Base-by-base conservation (phyloP, 2,888 invertebrate species). In the Epistrophella euchroma region DNA sequence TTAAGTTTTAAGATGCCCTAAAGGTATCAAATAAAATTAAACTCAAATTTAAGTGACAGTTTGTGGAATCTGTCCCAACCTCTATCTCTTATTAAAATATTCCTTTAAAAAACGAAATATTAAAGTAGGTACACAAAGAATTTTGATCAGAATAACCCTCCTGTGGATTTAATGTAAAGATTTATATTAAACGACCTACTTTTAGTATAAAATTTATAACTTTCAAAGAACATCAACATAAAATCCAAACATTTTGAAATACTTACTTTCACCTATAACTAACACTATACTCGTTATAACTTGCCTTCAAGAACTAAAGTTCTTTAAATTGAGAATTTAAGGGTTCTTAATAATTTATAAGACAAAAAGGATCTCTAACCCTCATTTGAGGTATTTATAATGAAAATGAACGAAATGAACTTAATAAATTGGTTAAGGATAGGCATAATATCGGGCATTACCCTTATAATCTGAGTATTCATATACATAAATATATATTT, bases 381-480 rank as follows among this genome's bases (percentile, higher is more conserved):
- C 45, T 28, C 45, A 64, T 64, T 64, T 43, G 15, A 22, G 60
- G 37, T 60, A 58, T 58, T 37, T 60, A 22, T 60, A 60, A 60
- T 60, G 60, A 37, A 60, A 60, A 37, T 22, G 37, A 60, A 37
- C 22, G 60, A 15, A 60, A 60, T 60, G 60, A 60, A 60, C 60
- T 11, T 37, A 60, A 60, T 60, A 37, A 60, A 60, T 60, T 37
- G 22, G 22, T 15, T 40, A 19, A 60, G 60, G 37, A 4, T 60
- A 56, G 17, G 25, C 25, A 52, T 25, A 28, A 52, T 25, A 28
- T 32, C n/a, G 17, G 17, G 5, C 17, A 32, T 2, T 25, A 32
- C 17, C 17, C 10, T 11, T 17, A 6, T 50, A 32, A 5, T 7
- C 11, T 10, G 11, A 47, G 47, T 11, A 19, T 47, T 47, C 47